phyloP scores from a whole-genome alignment of 2,888 invertebrate species.

The Calephelis perditalis region DNA sequence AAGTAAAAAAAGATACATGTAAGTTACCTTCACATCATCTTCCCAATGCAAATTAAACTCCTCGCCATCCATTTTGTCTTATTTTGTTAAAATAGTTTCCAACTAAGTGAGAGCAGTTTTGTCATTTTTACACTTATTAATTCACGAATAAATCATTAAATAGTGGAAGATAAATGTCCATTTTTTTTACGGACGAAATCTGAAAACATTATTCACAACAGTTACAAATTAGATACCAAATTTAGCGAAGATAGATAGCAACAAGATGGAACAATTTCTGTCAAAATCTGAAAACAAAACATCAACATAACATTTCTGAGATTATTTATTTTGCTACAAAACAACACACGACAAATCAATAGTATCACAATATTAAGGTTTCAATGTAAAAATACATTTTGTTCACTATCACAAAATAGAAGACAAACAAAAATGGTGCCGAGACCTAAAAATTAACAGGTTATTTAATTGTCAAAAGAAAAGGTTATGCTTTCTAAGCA shows the following conservation, averaged over 20 bases:
- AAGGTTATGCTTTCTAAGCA: slow-evolving; percentile 53
- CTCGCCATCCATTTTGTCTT: slow-evolving; percentile 53
- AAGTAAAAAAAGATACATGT: neutral
- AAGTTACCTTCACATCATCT: slow-evolving; percentile 54
- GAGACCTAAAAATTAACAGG: slow-evolving; percentile 51
- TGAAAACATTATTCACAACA: slow-evolving; percentile 3
- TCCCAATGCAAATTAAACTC: slow-evolving; percentile 70
- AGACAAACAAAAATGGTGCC: slow-evolving; percentile 72
- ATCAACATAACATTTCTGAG: slow-evolving; percentile 72
- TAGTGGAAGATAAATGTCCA: too few relatives aligned
- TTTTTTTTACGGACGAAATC: neutral
- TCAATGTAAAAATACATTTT: slow-evolving; percentile 10
- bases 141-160: too few relatives aligned
- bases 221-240: slow-evolving; percentile 11
- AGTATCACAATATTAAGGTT: neutral
- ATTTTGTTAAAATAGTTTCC: slow-evolving; percentile 33
- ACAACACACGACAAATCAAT: neutral
- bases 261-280: slow-evolving; percentile 13
- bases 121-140: neutral
- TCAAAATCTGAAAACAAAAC: slow-evolving; percentile 61
- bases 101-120: slow-evolving; percentile 29
- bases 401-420: slow-evolving; percentile 30
- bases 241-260: too few relatives aligned
- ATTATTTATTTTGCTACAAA: neutral
- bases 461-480: slow-evolving; percentile 64